Base-by-base conservation (phyloP, 2,888 invertebrate species). In the Rhogogaster chlorosoma region DNA sequence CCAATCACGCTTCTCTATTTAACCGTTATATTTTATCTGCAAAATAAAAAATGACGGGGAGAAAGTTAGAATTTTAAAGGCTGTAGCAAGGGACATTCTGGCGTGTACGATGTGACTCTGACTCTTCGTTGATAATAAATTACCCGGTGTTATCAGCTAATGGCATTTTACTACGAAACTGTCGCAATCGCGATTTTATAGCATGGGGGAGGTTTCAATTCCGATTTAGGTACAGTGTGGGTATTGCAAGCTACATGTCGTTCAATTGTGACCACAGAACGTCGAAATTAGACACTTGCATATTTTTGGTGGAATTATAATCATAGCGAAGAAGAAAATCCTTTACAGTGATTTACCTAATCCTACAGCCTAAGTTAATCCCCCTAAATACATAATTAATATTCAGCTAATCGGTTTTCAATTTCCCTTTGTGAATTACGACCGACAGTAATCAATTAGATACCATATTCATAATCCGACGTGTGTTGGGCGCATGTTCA, bases 131-230 rank as follows among this genome's bases (percentile, higher is more conserved):
- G 36, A 15, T 38, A n/a, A 70, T 70, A 70, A 70, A 70, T 70
- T 29, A n/a, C n/a, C 73, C 1, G 12, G 73, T 73, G 42, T 73
- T 73, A 73, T 73, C 73, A 73, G 22, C n/a, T 73, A 73, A 42
- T 73, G 73, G n/a, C 12, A 73, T 22, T 73, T 73, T 22, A 26
- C 38, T 29, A 42, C 73, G 42, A 73, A 10, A 18, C 22, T 42
- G 42, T 22, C 10, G 22, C 26, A 42, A 42, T 42, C 73, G 42
- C 26, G 22, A 73, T 73, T 73, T 73, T 73, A 73, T 29, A 22
- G 26, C 42, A 38, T 15, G 32, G 71, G 71, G 38, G 71, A 73
- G 71, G 6, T 73, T 73, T n/a, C 71, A n/a, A 22, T 73, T 38
- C 22, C 73, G 22, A 73, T 42, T 2, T 18, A 4, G 26, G 22